Evolutionary conservation across 2,888 invertebrate species (phyloP), one percentile per base, ranked within the genome.

Genomic region (Calliphora vomitoria): DNA sequence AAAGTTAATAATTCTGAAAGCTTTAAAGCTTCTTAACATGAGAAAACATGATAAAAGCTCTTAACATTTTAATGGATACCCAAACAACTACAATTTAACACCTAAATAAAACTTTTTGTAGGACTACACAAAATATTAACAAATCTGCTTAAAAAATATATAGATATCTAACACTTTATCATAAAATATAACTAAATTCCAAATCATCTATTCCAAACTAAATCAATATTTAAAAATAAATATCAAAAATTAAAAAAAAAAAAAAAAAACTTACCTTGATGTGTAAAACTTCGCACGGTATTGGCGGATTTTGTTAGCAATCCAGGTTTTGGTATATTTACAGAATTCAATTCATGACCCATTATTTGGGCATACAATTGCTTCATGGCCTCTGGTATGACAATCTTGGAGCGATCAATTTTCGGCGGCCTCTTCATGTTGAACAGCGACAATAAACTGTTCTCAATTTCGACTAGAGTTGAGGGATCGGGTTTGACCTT

Each of bases 211-310:
- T 25, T 25, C 25, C 25, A 1, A 25, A 25, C 25, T 25, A 25
- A 25, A 25, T n/a, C n/a, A n/a, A n/a, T n/a, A n/a, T n/a, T n/a
- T n/a, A 25, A 25, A 25, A 25, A 25, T 25, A 25, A 1, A 25
- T 25, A 25, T 25, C 2, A 25, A 25, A 25, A 25, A 25, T 25
- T 2, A 25, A 25, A 25, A 25, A 1, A 1, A 44, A 44, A 53
- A 3, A 92, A 92, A 92, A 91, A n/a, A 3, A 87, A 94, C 95
- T 95, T 93, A 96, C 96, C 96, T 93, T 95, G 95, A 94, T 97
- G 97, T 92, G 96, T 95, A 94, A 96, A 98, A 94, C 97, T 97
- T 92, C 98, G 95, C 89, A 97, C 96, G 82, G 97, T 98, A 94
- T 98, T 98, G 90, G 98, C 97, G 90, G 96, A 96, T 91, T 96